Evolutionary conservation across 2,888 invertebrate genomes (phyloP).

Genomic region (Callyntrura guangdongensis): DNA sequence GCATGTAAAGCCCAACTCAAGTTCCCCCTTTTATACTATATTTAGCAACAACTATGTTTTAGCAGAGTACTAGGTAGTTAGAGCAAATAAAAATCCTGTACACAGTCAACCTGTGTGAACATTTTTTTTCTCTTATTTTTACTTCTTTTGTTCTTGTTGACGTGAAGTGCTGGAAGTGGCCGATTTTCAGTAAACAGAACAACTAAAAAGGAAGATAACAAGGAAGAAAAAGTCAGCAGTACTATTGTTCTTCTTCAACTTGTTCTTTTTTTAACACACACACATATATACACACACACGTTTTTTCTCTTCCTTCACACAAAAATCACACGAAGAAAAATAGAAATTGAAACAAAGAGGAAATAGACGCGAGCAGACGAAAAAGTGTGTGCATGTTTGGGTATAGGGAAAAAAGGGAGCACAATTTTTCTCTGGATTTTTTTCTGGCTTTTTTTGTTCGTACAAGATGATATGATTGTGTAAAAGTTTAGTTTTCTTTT

Average conservation of each 20-base stretch:
- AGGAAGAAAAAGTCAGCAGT: conserved; percentile 24
- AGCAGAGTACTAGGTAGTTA: background rate
- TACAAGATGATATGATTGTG: conserved; percentile 55
- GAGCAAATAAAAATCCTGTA: conserved; percentile 1
- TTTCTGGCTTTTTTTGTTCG: background rate
- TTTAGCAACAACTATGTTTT: background rate
- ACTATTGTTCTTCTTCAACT: conserved; percentile 33
- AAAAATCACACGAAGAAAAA: conserved; percentile 31
- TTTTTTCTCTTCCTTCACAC: conserved; percentile 11
- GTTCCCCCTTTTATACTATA: background rate
- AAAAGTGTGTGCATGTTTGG: background rate
- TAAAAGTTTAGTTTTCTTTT: conserved; percentile 46
- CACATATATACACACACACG: no score
- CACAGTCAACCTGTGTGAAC: conserved; percentile 12
- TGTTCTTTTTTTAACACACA: conserved; percentile 14
- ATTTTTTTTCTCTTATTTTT: background rate
- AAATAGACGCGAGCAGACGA: conserved; percentile 10
- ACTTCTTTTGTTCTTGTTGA: conserved; percentile 3
- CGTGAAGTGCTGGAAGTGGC: conserved; percentile 22
- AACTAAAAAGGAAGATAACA: background rate
- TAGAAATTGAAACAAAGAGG: conserved; percentile 18
- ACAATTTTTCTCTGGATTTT: background rate
- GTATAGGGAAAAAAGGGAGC: background rate
- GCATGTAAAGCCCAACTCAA: conserved; percentile 57
- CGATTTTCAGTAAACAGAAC: conserved; percentile 33